A percentile compares a stretch with the other conserved stretches of the same genome.
These are phyloP conservation scores for Trachelus iudaicus DNA, from an alignment of 2,888 invertebrate species.

Conservation along the genomic window DNA sequence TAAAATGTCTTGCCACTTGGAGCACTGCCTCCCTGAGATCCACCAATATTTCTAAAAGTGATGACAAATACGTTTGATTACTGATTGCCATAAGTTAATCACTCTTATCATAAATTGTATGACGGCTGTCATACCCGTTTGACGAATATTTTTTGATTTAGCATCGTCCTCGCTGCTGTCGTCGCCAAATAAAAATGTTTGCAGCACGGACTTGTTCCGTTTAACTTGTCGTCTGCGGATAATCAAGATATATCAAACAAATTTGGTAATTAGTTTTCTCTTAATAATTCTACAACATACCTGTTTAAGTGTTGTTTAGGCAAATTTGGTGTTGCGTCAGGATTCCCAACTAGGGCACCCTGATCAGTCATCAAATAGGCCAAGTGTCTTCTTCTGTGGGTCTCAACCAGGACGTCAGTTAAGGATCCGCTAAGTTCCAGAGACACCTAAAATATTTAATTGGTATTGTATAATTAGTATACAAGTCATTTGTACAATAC, in stretches of 20 bases:
- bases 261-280: constrained; percentile 8
- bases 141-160: constrained; percentile 95
- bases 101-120: constrained; percentile 4
- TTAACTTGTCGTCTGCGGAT: constrained; percentile 83
- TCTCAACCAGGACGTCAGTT: constrained; percentile 87
- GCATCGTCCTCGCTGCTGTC: constrained; percentile 82
- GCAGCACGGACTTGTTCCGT: constrained; percentile 90
- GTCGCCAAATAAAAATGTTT: constrained; percentile 87
- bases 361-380: constrained; percentile 98
- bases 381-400: constrained; percentile 89
- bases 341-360: constrained; percentile 91
- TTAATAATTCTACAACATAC: constrained; percentile 54
- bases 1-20: constrained; percentile 93
- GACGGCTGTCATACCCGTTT: constrained; percentile 73
- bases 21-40: constrained; percentile 96
- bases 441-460: constrained; percentile 68
- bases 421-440: constrained; percentile 83
- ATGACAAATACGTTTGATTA: background rate
- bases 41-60: constrained; percentile 85
- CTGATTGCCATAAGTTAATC: background rate
- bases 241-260: constrained; percentile 5
- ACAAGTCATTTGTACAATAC: background rate
- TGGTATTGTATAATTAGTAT: background rate
- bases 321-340: constrained; percentile 87
- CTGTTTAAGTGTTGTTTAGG: constrained; percentile 92